Evolutionary conservation across 2,113 vertebrate species (phyloP).

Genomic region (Nothobranchius kuhntae): DNA sequence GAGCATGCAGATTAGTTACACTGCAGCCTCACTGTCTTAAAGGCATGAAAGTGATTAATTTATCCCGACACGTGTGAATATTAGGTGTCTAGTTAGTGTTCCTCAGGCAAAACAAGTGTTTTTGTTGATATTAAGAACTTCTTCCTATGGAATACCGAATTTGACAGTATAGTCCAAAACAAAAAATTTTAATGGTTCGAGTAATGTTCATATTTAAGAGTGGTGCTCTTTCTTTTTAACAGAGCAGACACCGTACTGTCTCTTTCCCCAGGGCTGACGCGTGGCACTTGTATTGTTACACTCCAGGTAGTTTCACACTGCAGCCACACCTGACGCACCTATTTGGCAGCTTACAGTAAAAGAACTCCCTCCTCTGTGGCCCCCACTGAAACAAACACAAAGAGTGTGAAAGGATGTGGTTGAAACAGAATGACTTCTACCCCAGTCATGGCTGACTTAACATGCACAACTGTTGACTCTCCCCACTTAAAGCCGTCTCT

Average conservation of each 20-base stretch:
- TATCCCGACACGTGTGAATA: constrained; percentile 44
- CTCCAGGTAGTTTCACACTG: constrained; percentile 66
- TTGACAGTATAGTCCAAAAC: background rate
- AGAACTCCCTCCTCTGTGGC: constrained; percentile 34
- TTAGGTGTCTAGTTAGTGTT: constrained; percentile 11
- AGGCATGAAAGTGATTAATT: constrained; percentile 47
- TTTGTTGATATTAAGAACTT: background rate
- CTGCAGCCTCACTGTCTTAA: constrained; percentile 29
- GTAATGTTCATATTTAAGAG: constrained; percentile 16
- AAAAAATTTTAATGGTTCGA: background rate
- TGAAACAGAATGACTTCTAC: constrained; percentile 41
- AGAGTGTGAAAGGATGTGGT: constrained; percentile 63
- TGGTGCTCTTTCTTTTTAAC: constrained; percentile 24
- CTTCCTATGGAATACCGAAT: background rate
- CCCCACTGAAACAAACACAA: constrained; percentile 26
- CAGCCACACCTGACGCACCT: constrained; percentile 70
- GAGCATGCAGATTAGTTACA: constrained; percentile 60
- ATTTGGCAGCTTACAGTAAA: constrained; percentile 66
- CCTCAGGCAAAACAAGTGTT: constrained; percentile 4
- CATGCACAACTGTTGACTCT: constrained; percentile 31
- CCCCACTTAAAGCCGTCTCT: constrained; percentile 30
- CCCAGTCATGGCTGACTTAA: constrained; percentile 39
- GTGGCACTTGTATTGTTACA: constrained; percentile 64
- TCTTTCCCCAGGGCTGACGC: constrained; percentile 53
- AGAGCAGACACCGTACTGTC: constrained; percentile 24